phyloP scores from a whole-genome alignment of 2,888 invertebrate species.

The Junonia oenone region DNA sequence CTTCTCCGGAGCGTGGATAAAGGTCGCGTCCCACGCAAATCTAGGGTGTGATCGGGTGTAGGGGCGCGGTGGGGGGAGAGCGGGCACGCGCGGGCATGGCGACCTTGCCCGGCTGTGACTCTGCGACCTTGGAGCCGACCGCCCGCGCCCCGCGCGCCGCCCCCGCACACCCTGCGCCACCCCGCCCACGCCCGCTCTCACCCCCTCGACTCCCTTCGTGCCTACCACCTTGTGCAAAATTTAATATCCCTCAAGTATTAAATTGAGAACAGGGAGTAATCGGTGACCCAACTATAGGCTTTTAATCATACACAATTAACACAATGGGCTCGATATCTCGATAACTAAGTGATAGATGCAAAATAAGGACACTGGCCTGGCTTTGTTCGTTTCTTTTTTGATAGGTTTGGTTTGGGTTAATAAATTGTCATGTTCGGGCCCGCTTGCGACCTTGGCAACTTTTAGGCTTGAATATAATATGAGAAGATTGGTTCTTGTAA shows the following conservation, averaged over 20 bases:
- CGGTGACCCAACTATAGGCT: conserved; percentile 32
- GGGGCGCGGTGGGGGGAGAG: conserved; percentile 40
- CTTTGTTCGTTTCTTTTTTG: conserved; percentile 10
- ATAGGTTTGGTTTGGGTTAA: conserved; percentile 8
- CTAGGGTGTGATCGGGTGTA: conserved; percentile 63
- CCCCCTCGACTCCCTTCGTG: conserved; percentile 44
- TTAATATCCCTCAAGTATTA: conserved; percentile 51
- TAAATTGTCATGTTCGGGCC: conserved; percentile 14
- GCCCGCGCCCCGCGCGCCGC: conserved; percentile 35
- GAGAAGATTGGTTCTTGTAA: neutral
- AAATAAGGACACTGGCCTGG: neutral
- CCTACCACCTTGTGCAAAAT: conserved; percentile 66
- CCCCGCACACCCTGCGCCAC: conserved; percentile 31
- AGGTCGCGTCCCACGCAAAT: conserved; percentile 77
- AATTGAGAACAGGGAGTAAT: conserved; percentile 45
- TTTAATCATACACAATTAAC: conserved; percentile 5
- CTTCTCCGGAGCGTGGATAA: conserved; percentile 72
- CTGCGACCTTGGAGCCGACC: conserved; percentile 75
- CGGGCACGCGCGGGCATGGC: conserved; percentile 72
- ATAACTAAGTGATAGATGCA: neutral
- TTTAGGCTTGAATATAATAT: conserved; percentile 7
- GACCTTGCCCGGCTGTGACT: conserved; percentile 80
- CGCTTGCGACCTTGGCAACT: conserved; percentile 11
- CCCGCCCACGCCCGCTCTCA: conserved; percentile 46
- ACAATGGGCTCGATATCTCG: neutral